Conservation (phyloP, 2,797 vertebrate species). For the Graptemys geographica region DNA sequence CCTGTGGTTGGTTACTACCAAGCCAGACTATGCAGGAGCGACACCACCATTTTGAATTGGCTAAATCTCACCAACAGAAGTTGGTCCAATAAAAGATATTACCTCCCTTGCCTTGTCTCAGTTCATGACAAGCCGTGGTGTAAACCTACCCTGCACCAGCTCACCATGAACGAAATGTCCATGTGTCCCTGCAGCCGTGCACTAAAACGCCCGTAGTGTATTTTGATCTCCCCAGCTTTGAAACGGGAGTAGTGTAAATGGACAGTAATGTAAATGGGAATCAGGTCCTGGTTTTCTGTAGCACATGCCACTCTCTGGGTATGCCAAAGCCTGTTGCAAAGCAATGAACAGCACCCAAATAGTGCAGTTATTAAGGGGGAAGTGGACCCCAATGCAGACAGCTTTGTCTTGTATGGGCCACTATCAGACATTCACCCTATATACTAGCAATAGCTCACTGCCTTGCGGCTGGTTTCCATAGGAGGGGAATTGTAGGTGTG, state of each 20-base stretch:
- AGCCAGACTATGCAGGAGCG: slow-evolving; percentile 54
- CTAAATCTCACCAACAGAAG: not conserved
- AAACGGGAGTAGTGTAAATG: not conserved
- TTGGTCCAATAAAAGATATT: not conserved
- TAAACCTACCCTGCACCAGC: not conserved
- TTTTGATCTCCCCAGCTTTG: not conserved
- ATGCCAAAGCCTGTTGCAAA: not conserved
- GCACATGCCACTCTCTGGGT: not conserved
- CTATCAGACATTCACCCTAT: not conserved
- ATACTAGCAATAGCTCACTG: not conserved
- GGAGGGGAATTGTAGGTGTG: not conserved
- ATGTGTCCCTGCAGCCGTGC: not conserved
- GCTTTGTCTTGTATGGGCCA: not conserved
- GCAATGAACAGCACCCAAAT: not conserved
- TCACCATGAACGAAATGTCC: not conserved
- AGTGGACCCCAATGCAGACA: not conserved
- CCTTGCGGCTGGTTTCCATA: not conserved
- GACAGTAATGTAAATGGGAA: not conserved
- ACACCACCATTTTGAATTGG: not conserved
- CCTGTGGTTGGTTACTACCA: slow-evolving; percentile 31
- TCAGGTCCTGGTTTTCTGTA: fast-evolving
- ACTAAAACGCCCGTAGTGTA: not conserved
- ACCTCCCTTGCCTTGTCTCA: not conserved
- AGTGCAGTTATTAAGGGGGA: not conserved
- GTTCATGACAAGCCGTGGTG: not conserved